These are phyloP conservation scores for Magallana nippona DNA, from an alignment of 2,888 invertebrate genomes.

Conservation along the genomic window DNA sequence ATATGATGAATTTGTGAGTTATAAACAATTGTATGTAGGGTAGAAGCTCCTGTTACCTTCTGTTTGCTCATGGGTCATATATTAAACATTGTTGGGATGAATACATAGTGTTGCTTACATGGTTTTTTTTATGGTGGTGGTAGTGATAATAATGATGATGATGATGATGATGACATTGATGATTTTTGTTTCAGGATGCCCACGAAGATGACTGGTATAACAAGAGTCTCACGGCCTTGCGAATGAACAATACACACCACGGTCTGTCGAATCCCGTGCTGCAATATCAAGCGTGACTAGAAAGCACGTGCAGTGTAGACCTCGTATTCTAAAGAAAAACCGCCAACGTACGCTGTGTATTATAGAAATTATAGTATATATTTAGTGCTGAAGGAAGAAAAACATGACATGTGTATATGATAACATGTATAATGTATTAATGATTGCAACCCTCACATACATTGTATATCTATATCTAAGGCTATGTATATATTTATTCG, in stretches of 20 bases:
- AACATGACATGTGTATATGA: background rate
- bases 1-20: too few relatives aligned
- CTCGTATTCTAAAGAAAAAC: background rate
- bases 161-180: background rate
- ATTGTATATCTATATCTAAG: too few relatives aligned
- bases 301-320: background rate
- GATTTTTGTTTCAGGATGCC: slow-evolving; percentile 67
- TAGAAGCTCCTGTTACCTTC: too few relatives aligned
- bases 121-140: too few relatives aligned
- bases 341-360: background rate
- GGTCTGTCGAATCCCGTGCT: slow-evolving; percentile 97
- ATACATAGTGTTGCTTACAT: too few relatives aligned
- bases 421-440: background rate
- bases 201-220: slow-evolving; percentile 96
- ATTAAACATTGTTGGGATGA: too few relatives aligned
- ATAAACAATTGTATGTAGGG: too few relatives aligned
- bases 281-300: slow-evolving; percentile 88
- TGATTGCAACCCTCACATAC: background rate
- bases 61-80: too few relatives aligned
- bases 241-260: slow-evolving; percentile 96
- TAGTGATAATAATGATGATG: background rate
- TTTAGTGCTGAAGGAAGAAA: slow-evolving; percentile 22
- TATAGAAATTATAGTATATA: slow-evolving; percentile 6
- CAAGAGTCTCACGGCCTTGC: slow-evolving; percentile 96
- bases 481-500: too few relatives aligned